Evolutionary conservation across 37 sponge, comb jelly and placozoan species (phyloP), one percentile per base, ranked within the genome.

Genomic region (Ianthella basta): DNA sequence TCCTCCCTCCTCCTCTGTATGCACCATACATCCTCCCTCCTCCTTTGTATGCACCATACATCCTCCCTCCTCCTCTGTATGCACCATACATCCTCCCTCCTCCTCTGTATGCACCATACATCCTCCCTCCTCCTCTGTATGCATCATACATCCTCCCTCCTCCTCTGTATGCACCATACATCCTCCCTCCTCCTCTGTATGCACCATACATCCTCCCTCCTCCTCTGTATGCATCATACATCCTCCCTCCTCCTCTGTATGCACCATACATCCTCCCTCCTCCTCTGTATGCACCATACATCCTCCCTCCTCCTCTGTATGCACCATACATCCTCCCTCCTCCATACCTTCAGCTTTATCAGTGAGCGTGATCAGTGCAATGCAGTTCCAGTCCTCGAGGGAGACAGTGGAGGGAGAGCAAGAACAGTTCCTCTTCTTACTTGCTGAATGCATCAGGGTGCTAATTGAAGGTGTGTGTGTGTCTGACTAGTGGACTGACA

Each of bases 381-480:
- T 61, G 4, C 64, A 27, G 29, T 27, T 29, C 29, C 64, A 61
- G 14, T 61, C 64, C 3, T 27, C 64, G 10, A 27, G 27, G 10
- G 64, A 61, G 29, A 61, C 13, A 4, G 84, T 78, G 40, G 33
- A 83, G 82, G 87, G 85, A 23, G 85, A 36, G 0, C 75, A 80
- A 25, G 94, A 88, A 32, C 92, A 94, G 65, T 94, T 54, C 55
- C 53, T 87, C 59, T 91, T 94, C 78, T 84, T 94, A 15, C 89
- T 94, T 80, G 83, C 92, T 84, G 92, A 95, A 85, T 89, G 88
- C 54, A 82, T 95, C 56, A 74, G 95, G 38, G 92, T 92, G 27
- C 79, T 86, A 10, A 41, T 90, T 30, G 83, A 88, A 59, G 88
- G 88, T 86, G 40, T 41, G 72, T 27, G 57, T 21, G 29, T 83